Percentiles rank a stretch among this genome's conserved stretches.
phyloP scores from a whole-genome alignment of 2,113 vertebrate genomes.

The Sapayoa aenigma region DNA sequence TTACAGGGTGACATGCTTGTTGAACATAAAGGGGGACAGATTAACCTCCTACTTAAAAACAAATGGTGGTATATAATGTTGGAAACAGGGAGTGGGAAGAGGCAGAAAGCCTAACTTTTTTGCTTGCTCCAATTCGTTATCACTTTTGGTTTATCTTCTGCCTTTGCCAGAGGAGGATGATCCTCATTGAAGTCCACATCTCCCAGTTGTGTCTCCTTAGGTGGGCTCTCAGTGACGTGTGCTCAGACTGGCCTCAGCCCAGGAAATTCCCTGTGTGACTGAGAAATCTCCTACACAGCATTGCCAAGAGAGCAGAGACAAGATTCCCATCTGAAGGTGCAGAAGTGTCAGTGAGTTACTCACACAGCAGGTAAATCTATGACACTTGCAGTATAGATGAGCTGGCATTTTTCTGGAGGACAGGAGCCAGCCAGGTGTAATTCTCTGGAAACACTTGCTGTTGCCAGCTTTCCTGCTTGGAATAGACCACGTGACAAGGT shows the following conservation, averaged over 20 bases:
- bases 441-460: constrained; percentile 3
- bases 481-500: background rate
- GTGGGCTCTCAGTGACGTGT: background rate
- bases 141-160: background rate
- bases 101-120: background rate
- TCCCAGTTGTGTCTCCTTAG: background rate
- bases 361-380: background rate
- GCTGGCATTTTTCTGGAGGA: background rate
- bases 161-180: background rate
- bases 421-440: background rate
- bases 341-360: background rate
- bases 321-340: background rate
- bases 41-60: background rate
- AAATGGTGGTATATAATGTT: background rate
- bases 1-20: background rate
- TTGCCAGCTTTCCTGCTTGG: background rate
- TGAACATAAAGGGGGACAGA: background rate
- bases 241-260: background rate
- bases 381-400: background rate
- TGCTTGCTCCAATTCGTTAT: background rate
- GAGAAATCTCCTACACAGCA: background rate
- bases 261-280: background rate
- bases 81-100: background rate
- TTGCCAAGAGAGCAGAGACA: background rate
- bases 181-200: background rate